phyloP scores from a whole-genome alignment of 2,797 vertebrate genomes.

The Sebastes taczanowskii region DNA sequence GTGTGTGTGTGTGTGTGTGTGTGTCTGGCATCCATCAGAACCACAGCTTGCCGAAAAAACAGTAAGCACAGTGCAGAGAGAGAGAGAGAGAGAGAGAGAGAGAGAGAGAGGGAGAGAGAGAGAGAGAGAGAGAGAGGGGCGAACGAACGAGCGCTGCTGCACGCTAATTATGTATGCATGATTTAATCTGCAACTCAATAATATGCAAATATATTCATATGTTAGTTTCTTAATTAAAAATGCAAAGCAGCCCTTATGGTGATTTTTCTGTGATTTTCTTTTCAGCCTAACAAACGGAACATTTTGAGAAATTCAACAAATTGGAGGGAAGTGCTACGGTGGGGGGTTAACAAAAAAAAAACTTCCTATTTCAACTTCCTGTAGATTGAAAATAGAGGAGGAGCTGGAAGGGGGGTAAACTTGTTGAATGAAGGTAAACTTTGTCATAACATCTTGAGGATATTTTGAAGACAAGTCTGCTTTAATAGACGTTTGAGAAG shows the following conservation, averaged over 20 bases:
- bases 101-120: slow-evolving; percentile 33
- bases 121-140: slow-evolving; percentile 33
- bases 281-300: slow-evolving; percentile 91
- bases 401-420: not conserved
- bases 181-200: slow-evolving; percentile 99
- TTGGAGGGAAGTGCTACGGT: slow-evolving; percentile 52
- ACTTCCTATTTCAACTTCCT: slow-evolving; percentile 43
- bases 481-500: not conserved
- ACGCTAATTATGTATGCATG: slow-evolving; percentile 98
- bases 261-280: slow-evolving; percentile 92
- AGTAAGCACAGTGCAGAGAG: slow-evolving; percentile 66
- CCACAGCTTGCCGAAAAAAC: slow-evolving; percentile 70
- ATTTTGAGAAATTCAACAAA: slow-evolving; percentile 89
- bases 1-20: slow-evolving; percentile 28
- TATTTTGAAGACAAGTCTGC: not conserved
- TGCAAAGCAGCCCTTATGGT: slow-evolving; percentile 99
- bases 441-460: not conserved
- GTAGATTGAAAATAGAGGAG: not conserved
- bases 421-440: slow-evolving; percentile 21
- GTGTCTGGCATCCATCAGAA: slow-evolving; percentile 67
- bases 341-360: slow-evolving; percentile 29
- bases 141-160: slow-evolving; percentile 60
- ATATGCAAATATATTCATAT: slow-evolving; percentile 99
- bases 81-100: slow-evolving; percentile 35
- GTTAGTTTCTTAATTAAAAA: slow-evolving; percentile 99